A percentile compares a stretch with the other conserved stretches of the same genome.
These are phyloP conservation scores for Drepanosiphum platanoidis DNA, from an alignment of 2,888 invertebrate species.

Conservation along the genomic window DNA sequence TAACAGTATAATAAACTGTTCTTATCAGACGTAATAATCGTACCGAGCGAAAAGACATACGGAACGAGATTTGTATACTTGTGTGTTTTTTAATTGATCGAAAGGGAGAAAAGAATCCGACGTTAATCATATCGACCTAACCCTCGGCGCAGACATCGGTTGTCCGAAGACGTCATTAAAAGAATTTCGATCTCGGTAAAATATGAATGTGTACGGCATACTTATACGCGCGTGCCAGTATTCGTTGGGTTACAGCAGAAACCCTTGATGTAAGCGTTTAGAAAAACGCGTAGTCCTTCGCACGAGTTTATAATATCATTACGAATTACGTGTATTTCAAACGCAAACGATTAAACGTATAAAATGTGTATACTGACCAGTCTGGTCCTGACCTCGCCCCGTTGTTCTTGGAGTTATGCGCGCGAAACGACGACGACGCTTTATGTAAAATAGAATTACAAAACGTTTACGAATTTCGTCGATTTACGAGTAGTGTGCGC, in stretches of 20 bases:
- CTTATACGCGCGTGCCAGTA: background rate
- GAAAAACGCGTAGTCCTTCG: background rate
- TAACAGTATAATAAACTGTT: too few relatives aligned
- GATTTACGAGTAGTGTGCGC: background rate
- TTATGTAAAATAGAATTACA: background rate
- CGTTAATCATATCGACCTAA: background rate
- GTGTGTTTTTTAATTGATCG: background rate
- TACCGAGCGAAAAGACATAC: too few relatives aligned
- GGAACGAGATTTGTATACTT: too few relatives aligned
- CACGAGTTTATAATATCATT: background rate
- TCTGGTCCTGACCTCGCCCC: background rate
- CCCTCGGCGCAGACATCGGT: background rate
- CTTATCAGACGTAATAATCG: too few relatives aligned
- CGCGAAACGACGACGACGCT: background rate
- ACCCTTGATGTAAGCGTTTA: background rate
- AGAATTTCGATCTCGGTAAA: background rate
- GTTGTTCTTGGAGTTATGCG: background rate
- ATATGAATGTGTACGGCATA: background rate
- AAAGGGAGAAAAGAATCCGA: background rate
- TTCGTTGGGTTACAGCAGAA: background rate
- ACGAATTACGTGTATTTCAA: background rate
- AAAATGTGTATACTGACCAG: too few relatives aligned
- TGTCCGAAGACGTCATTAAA: background rate
- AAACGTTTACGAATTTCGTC: background rate
- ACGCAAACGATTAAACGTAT: too few relatives aligned